A percentile compares a stretch with the other conserved stretches of the same genome.
phyloP scores from a whole-genome alignment of 2,888 invertebrate species.

The Hipparchia sbordonii region DNA sequence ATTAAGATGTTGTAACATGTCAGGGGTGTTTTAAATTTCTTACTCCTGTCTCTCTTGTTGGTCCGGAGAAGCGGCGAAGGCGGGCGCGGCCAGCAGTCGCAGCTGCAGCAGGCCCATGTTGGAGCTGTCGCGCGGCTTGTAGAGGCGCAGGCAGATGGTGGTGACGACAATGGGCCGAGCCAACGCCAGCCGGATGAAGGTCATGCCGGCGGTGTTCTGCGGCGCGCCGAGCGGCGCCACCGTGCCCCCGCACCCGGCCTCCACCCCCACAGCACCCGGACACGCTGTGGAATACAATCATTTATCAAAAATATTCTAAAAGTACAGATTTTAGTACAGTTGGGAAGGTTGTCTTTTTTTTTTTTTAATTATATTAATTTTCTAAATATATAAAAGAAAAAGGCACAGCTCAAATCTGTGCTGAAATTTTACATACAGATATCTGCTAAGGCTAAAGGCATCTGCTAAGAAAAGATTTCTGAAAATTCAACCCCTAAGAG shows the following conservation, averaged over 20 bases:
- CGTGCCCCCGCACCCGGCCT: slow-evolving; percentile 91
- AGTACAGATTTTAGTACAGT: no score
- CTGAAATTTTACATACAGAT: no score
- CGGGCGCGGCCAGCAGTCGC: slow-evolving; percentile 91
- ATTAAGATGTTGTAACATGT: no score
- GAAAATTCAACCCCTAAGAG: no score
- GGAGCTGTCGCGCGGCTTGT: slow-evolving; percentile 94
- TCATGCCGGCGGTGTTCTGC: slow-evolving; percentile 92
- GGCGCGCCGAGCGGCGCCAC: slow-evolving; percentile 93
- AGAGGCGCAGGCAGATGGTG: slow-evolving; percentile 87
- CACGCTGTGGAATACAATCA: slow-evolving; percentile 82
- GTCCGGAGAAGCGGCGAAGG: slow-evolving; percentile 79
- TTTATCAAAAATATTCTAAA: no score
- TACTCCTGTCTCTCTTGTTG: slow-evolving; percentile 49
- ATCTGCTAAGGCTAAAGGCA: no score
- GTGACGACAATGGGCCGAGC: slow-evolving; percentile 93
- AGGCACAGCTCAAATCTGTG: no score
- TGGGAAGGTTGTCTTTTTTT: no score
- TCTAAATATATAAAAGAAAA: no score
- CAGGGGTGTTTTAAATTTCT: neutral
- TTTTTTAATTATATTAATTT: no score
- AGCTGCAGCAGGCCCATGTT: slow-evolving; percentile 95
- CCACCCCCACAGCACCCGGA: slow-evolving; percentile 94
- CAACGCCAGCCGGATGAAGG: slow-evolving; percentile 92
- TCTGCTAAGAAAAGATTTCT: no score